A percentile compares a stretch with the other conserved stretches of the same genome.
Conservation (phyloP, 1,140 invertebrate genomes). For the Carposina sasakii region DNA sequence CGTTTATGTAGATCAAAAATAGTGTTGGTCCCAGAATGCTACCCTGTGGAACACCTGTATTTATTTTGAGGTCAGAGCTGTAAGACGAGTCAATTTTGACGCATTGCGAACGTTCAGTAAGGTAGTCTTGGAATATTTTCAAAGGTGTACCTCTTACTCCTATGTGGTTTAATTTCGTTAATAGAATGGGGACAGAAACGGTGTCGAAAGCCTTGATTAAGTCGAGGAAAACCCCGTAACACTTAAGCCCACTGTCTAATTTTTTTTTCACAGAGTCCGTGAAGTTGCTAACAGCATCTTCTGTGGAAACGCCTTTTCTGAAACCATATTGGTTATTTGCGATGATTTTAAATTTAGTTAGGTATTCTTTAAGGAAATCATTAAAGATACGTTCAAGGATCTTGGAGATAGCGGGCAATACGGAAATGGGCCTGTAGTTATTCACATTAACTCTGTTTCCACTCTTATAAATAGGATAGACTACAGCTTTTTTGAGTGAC, state of each 20-base stretch:
- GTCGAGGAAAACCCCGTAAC: background rate
- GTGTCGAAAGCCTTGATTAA: background rate
- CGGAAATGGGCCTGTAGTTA: background rate
- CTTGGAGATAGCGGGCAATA: background rate
- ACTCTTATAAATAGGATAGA: background rate
- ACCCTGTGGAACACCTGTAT: background rate
- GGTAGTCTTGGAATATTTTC: background rate
- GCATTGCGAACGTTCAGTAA: background rate
- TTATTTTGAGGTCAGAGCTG: background rate
- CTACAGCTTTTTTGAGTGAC: background rate
- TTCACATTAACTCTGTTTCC: background rate
- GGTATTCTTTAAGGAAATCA: background rate
- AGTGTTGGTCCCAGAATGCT: no score
- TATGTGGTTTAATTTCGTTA: background rate
- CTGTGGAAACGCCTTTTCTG: background rate
- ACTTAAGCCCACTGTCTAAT: background rate
- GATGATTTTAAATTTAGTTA: background rate
- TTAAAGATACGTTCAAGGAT: background rate
- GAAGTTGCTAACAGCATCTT: background rate
- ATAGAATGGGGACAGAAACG: no score
- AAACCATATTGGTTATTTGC: background rate
- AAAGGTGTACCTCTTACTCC: background rate
- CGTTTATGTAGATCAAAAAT: no score
- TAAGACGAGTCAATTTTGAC: background rate
- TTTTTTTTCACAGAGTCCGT: background rate